Percentiles rank a stretch among this genome's conserved stretches.
These are phyloP conservation scores for Spea bombifrons DNA, from an alignment of 2,113 vertebrate genomes.

Conservation along the genomic window DNA sequence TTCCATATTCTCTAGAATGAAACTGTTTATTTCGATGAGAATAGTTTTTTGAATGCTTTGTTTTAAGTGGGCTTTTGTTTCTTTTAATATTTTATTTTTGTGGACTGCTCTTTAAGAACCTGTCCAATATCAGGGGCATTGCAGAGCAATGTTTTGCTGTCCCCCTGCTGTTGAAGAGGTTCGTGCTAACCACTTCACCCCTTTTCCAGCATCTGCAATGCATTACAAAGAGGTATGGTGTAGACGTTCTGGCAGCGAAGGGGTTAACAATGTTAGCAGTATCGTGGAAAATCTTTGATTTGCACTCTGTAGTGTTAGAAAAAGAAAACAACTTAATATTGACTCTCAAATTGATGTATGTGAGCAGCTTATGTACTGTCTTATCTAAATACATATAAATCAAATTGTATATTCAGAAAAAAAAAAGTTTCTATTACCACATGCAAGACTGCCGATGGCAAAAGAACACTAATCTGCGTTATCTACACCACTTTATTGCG, in stretches of 20 bases:
- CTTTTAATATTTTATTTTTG: conserved; percentile 51
- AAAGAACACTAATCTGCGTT: conserved; percentile 87
- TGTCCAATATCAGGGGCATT: conserved; percentile 23
- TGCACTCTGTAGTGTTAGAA: conserved; percentile 94
- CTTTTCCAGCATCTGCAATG: conserved; percentile 47
- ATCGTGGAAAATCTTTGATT: conserved; percentile 92
- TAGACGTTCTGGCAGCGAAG: conserved; percentile 59
- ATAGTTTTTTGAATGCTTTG: conserved; percentile 65
- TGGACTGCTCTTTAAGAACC: conserved; percentile 61
- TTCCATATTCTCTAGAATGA: conserved; percentile 86
- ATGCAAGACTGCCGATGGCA: conserved; percentile 75
- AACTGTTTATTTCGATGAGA: conserved; percentile 72
- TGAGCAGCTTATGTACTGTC: conserved; percentile 91
- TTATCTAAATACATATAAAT: conserved; percentile 87
- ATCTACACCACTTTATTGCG: conserved; percentile 78
- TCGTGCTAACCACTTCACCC: conserved; percentile 7
- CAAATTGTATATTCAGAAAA: conserved; percentile 85
- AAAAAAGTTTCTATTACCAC: conserved; percentile 78
- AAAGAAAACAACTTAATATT: conserved; percentile 75
- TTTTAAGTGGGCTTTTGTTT: conserved; percentile 64
- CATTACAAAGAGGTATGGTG: conserved; percentile 69
- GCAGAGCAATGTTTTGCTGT: background rate
- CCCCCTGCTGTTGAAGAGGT: conserved; percentile 19
- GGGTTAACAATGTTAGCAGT: conserved; percentile 74
- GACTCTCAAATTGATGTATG: conserved; percentile 84